phyloP scores from a whole-genome alignment of 1,140 invertebrate species.

The Leptinotarsa texana region DNA sequence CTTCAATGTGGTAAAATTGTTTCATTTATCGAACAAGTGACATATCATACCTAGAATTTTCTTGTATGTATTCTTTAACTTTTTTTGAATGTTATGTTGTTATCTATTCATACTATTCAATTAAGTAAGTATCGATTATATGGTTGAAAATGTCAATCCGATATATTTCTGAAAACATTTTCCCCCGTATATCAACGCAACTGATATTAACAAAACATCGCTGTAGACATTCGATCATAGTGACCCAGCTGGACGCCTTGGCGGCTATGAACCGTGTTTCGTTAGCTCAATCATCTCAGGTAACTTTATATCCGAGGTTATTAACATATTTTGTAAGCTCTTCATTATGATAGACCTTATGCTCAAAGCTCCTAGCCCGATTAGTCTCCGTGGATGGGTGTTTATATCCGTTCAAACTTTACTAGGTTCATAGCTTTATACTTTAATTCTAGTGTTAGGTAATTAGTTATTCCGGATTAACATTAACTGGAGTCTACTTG shows the following conservation, averaged over 20 bases:
- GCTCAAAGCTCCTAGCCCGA: background rate
- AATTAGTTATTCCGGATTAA: conserved; percentile 1
- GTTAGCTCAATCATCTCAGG: conserved; percentile 18
- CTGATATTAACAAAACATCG: background rate
- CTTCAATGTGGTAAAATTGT: too few species aligned
- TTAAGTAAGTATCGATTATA: too few species aligned
- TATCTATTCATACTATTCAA: too few species aligned
- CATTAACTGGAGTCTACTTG: background rate
- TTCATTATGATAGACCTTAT: conserved; percentile 29
- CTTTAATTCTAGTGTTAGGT: background rate
- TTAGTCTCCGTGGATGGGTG: background rate
- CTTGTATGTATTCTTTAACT: too few species aligned
- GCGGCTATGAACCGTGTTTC: background rate
- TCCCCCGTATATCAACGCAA: too few species aligned
- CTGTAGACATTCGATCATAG: background rate
- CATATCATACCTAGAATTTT: too few species aligned
- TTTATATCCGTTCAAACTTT: background rate
- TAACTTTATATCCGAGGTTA: conserved; percentile 34
- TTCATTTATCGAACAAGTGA: too few species aligned
- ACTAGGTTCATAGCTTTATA: background rate
- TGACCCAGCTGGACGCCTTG: background rate
- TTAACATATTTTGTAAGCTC: conserved; percentile 41
- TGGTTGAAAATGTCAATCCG: too few species aligned
- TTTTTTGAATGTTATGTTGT: too few species aligned
- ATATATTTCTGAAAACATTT: too few species aligned